phyloP scores from a whole-genome alignment of 2,888 invertebrate species.

The Cosmia trapezina region DNA sequence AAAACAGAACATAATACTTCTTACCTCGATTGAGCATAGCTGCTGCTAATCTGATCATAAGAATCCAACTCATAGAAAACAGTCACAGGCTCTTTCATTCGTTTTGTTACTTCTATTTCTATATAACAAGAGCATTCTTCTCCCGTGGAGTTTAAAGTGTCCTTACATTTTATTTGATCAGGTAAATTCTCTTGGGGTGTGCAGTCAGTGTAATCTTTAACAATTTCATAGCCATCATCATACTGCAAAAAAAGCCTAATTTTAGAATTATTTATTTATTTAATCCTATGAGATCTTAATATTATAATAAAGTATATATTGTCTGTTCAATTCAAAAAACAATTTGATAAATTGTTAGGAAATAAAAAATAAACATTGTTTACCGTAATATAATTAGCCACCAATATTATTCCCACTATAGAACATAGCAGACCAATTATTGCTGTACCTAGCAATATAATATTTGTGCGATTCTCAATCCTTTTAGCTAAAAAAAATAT shows the following conservation, averaged over 20 bases:
- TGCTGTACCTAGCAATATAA: not conserved
- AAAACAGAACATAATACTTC: not conserved
- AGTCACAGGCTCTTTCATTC: slow-evolving; percentile 35
- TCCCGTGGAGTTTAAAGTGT: not conserved
- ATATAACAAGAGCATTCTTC: slow-evolving; percentile 20
- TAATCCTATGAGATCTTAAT: not conserved
- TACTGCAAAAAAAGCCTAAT: slow-evolving; percentile 27
- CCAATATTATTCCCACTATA: slow-evolving; percentile 20
- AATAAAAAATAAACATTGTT: slow-evolving; percentile 12
- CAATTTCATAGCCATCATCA: slow-evolving; percentile 7
- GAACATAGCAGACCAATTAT: not conserved
- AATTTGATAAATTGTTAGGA: not conserved
- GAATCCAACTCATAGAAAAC: slow-evolving; percentile 44
- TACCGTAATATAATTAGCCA: slow-evolving; percentile 9
- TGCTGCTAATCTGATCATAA: slow-evolving; percentile 16
- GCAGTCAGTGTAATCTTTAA: slow-evolving; percentile 44
- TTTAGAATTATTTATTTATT: not conserved
- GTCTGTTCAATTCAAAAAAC: not conserved
- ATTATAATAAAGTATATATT: not conserved
- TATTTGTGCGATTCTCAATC: not conserved
- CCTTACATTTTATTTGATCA: slow-evolving; percentile 24
- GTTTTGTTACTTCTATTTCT: not conserved
- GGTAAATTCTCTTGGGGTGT: accelerated
- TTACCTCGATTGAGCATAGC: slow-evolving; percentile 45
- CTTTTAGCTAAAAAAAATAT: slow-evolving; percentile 20